Base-by-base conservation (phyloP, 2,797 vertebrate genomes). In the Xerus rutilus region DNA sequence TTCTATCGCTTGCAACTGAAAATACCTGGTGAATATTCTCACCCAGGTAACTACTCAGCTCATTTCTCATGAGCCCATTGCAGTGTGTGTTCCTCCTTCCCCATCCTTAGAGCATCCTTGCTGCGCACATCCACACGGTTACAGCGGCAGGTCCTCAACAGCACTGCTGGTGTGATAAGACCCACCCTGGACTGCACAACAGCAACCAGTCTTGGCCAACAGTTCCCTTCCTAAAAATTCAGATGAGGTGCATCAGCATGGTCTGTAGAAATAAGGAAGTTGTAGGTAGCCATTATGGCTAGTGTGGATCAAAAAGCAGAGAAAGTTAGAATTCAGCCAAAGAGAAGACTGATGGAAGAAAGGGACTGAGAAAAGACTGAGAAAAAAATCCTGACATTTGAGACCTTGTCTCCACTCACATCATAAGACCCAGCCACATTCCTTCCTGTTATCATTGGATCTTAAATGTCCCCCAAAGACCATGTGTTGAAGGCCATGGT, bases 291-390 rank as follows among this genome's bases (percentile, higher is more conserved):
- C 35, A n/a, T 35, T 79, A 39, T 83, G 30, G 18, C 15, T 14
- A 30, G 0, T 70, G 23, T 30, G n/a, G n/a, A 54, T 17, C 54
- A 25, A 28, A 23, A 83, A 43, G 14, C 23, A 69, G 43, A 89
- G 32, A 45, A 78, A 93, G 13, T 81, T 73, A 73, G 32, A 91
- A 11, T 32, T 91, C 64, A 70, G 52, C 14, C 23, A 57, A 54
- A 45, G 39, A 81, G 5, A 79, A 70, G 32, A 91, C 54, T 9
- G 25, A 83, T 74, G 20, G 54, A 28, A 82, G 76, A 70, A 67
- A 85, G 12, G 25, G n/a, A 62, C 18, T 14, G 30, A 39, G 18
- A 47, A 78, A 82, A 73, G 39, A 30, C 5, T 49, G 3, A 57
- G 3, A 30, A 59, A 52, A 13, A 25, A 47, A 39, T 82, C 65